phyloP scores from a whole-genome alignment of 2,113 vertebrate genomes.

The Oplegnathus fasciatus region DNA sequence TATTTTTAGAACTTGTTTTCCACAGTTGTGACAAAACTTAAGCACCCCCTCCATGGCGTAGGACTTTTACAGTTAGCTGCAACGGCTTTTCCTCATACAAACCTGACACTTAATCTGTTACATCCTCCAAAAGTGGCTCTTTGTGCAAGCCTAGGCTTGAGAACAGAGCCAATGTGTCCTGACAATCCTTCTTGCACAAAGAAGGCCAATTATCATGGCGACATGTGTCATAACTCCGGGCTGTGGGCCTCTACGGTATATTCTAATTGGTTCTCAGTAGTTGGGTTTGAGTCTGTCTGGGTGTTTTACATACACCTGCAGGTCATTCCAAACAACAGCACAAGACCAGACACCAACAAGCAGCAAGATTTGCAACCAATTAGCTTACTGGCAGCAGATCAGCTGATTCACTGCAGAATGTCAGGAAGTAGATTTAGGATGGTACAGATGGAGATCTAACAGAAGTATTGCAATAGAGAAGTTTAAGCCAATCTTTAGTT shows the following conservation, averaged over 20 bases:
- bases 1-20: constrained; percentile 56
- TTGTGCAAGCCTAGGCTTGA: constrained; percentile 53
- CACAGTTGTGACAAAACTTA: constrained; percentile 21
- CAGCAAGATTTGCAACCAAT: constrained; percentile 32
- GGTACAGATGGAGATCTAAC: background rate
- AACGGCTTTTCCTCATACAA: background rate
- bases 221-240: constrained; percentile 16
- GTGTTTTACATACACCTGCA: constrained; percentile 61
- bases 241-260: background rate
- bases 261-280: background rate
- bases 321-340: constrained; percentile 40
- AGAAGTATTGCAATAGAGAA: background rate
- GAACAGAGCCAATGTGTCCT: constrained; percentile 44
- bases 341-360: constrained; percentile 6
- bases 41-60: constrained; percentile 9
- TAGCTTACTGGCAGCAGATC: constrained; percentile 11
- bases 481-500: background rate
- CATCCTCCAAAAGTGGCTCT: constrained; percentile 25
- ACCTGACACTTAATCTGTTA: constrained; percentile 26
- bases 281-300: constrained; percentile 12
- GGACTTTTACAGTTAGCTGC: background rate
- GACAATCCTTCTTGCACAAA: constrained; percentile 54
- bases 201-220: constrained; percentile 27
- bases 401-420: constrained; percentile 21
- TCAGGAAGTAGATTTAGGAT: constrained; percentile 6